Percentiles rank a stretch among this genome's conserved stretches.
Evolutionary conservation across 2,797 vertebrate species (phyloP).

Genomic region (Molossus alvarezi): DNA sequence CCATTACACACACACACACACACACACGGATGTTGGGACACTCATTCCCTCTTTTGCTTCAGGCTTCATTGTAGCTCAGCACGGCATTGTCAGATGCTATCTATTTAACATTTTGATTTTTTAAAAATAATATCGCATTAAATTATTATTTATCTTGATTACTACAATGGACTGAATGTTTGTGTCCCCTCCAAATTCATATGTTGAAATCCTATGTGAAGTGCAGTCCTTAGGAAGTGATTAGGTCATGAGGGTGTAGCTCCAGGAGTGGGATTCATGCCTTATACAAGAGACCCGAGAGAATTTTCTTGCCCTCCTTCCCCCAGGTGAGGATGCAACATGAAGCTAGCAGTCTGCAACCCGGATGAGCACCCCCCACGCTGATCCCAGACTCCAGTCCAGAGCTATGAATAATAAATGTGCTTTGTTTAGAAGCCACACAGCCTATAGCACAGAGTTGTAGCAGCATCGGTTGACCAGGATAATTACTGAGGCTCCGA

Average conservation of each 20-base stretch:
- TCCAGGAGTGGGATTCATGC: neutral
- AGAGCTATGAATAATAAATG: neutral
- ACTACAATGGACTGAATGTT: neutral
- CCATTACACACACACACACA: neutral
- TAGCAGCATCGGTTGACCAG: neutral
- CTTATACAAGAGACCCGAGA: neutral
- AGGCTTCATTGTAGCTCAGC: neutral
- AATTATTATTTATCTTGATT: conserved; percentile 24
- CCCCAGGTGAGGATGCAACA: neutral
- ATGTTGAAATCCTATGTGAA: neutral
- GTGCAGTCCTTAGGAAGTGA: neutral
- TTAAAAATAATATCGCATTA: conserved; percentile 2
- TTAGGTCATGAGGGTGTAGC: neutral
- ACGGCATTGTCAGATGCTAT: neutral
- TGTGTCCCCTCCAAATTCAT: neutral
- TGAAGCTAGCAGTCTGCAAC: neutral
- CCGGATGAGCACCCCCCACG: neutral
- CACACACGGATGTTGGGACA: neutral
- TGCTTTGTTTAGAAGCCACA: neutral
- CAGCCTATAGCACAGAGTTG: neutral
- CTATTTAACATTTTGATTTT: neutral
- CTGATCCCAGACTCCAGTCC: neutral
- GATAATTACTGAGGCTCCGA: neutral
- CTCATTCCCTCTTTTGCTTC: neutral
- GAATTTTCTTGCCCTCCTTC: neutral